Percentiles rank a stretch among this genome's conserved stretches.
phyloP scores from a whole-genome alignment of 2,888 invertebrate species.

The Aspidiotus rigidus region DNA sequence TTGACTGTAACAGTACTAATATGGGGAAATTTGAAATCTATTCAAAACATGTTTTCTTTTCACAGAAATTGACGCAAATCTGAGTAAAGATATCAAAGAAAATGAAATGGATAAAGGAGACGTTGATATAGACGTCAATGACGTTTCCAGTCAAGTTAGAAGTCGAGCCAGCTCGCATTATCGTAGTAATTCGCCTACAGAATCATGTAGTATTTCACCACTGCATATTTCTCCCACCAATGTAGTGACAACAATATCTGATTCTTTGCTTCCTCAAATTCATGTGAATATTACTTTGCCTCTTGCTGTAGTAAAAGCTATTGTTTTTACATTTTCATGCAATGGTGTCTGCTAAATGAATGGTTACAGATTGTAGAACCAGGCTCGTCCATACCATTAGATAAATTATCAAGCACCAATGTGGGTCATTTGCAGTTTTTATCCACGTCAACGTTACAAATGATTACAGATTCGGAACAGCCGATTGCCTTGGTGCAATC shows the following conservation, averaged over 20 bases:
- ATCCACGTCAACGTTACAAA: conserved; percentile 13
- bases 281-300: conserved; percentile 15
- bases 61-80: too few relatives aligned
- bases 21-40: too few relatives aligned
- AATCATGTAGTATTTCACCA: conserved; percentile 26
- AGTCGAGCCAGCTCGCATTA: conserved; percentile 24
- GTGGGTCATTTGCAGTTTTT: conserved; percentile 23
- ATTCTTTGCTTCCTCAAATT: conserved; percentile 26
- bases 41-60: too few relatives aligned
- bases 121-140: conserved; percentile 19
- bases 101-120: background rate
- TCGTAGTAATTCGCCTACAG: conserved; percentile 29
- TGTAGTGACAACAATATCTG: conserved; percentile 18
- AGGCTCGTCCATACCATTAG: conserved; percentile 3
- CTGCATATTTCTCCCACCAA: conserved; percentile 28
- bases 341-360: too few relatives aligned
- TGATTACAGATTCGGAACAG: conserved; percentile 21
- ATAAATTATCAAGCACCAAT: conserved; percentile 12
- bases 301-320: background rate
- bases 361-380: conserved; percentile 22
- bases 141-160: conserved; percentile 16
- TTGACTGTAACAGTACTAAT: too few relatives aligned
- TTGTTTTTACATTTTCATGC: background rate
- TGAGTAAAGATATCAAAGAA: too few relatives aligned
- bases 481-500: conserved; percentile 30